A percentile compares a stretch with the other conserved stretches of the same genome.
Evolutionary conservation across 2,888 invertebrate species (phyloP).

Genomic region (Platerodrilus igneus): DNA sequence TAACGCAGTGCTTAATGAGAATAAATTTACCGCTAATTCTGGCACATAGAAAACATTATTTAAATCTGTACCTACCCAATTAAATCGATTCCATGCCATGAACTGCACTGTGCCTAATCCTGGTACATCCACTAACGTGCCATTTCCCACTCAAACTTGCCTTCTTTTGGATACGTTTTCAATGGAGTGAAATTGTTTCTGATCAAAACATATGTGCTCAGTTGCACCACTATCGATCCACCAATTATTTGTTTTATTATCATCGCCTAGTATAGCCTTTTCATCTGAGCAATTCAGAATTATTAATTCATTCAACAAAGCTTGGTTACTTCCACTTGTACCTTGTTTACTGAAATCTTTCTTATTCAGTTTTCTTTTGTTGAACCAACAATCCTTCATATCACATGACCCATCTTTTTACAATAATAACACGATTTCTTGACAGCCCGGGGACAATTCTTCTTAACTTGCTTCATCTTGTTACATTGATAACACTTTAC

Average conservation of each 20-base stretch:
- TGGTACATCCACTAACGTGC: constrained; percentile 13
- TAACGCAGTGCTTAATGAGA: constrained; percentile 15
- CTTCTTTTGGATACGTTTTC: constrained; percentile 2
- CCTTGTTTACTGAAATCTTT: too few relatives aligned
- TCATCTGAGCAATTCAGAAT: constrained; percentile 11
- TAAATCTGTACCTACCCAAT: constrained; percentile 18
- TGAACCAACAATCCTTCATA: constrained; percentile 6
- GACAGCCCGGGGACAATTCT: constrained; percentile 18
- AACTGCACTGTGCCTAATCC: constrained; percentile 16
- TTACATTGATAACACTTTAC: constrained; percentile 25
- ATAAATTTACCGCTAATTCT: constrained; percentile 18
- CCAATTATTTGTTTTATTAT: constrained; percentile 31
- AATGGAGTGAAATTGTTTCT: constrained; percentile 1
- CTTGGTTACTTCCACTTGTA: too few relatives aligned
- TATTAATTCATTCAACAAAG: too few relatives aligned
- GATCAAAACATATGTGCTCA: constrained; percentile 15
- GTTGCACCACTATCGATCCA: constrained; percentile 17
- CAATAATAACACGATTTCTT: constrained; percentile 11
- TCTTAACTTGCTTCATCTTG: constrained; percentile 21
- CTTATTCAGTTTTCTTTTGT: constrained; percentile 1
- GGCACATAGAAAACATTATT: constrained; percentile 18
- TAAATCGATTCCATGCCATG: constrained; percentile 14
- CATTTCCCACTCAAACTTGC: constrained; percentile 19
- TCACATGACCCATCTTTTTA: constrained; percentile 9
- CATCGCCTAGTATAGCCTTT: constrained; percentile 40